These are phyloP conservation scores for Amblyjoppa fuscipennis DNA, from an alignment of 2,888 invertebrate genomes.

Conservation along the genomic window DNA sequence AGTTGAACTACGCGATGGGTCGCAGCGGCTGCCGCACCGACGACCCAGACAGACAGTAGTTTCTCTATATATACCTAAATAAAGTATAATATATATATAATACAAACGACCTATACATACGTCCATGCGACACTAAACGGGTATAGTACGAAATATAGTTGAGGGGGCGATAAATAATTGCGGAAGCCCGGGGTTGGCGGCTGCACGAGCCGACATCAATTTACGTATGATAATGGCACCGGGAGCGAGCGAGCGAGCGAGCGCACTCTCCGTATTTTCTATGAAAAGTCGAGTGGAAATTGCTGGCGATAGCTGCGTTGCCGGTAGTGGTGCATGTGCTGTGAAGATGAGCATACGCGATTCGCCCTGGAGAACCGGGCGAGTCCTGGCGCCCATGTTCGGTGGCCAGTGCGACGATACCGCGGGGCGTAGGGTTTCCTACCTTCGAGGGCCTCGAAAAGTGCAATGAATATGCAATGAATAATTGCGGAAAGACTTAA, in stretches of 20 bases:
- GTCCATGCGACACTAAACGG: constrained; percentile 22
- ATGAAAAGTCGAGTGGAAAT: constrained; percentile 70
- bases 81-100: constrained; percentile 64
- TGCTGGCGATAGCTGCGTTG: constrained; percentile 65
- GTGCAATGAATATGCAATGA: constrained; percentile 68
- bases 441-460: constrained; percentile 63
- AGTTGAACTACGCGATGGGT: constrained; percentile 55
- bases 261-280: constrained; percentile 63
- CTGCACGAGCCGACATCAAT: constrained; percentile 71
- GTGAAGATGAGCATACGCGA: constrained; percentile 60
- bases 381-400: constrained; percentile 32
- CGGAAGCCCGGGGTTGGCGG: constrained; percentile 58
- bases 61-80: constrained; percentile 47
- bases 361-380: constrained; percentile 44
- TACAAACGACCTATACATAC: constrained; percentile 25
- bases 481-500: constrained; percentile 64
- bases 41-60: constrained; percentile 52
- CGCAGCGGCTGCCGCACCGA: constrained; percentile 44
- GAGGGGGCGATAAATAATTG: constrained; percentile 71
- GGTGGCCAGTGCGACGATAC: constrained; percentile 51
- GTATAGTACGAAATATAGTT: constrained; percentile 62
- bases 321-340: constrained; percentile 37
- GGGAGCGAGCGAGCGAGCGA: constrained; percentile 47
- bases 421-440: constrained; percentile 36
- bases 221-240: constrained; percentile 72